phyloP scores from a whole-genome alignment of 2,113 vertebrate genomes.

The Cephalopholis sonnerati region DNA sequence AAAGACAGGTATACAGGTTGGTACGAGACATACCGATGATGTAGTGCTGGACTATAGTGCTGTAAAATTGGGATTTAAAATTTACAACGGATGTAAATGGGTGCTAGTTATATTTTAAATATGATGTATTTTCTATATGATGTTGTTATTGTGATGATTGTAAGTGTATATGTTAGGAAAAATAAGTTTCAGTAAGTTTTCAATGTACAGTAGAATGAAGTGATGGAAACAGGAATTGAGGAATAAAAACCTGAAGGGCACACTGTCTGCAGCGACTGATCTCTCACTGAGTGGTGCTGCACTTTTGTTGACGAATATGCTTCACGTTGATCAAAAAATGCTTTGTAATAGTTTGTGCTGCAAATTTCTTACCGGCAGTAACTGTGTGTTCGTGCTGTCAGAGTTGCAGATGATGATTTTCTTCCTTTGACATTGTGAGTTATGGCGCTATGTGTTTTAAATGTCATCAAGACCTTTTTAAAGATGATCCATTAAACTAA shows the following conservation, averaged over 20 bases:
- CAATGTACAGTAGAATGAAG: background rate
- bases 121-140: background rate
- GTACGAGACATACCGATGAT: background rate
- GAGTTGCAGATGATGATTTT: constrained; percentile 8
- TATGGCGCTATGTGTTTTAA: constrained; percentile 25
- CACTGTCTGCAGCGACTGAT: background rate
- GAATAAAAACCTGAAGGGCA: background rate
- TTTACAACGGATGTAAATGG: background rate
- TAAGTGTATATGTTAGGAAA: background rate
- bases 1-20: background rate
- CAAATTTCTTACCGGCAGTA: background rate
- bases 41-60: background rate
- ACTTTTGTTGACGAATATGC: background rate
- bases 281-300: background rate
- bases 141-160: too few species aligned
- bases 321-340: background rate
- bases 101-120: background rate
- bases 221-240: background rate
- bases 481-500: constrained; percentile 36
- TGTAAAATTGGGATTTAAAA: background rate
- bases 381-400: constrained; percentile 12
- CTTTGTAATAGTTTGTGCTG: background rate
- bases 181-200: too few species aligned
- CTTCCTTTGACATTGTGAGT: constrained; percentile 33
- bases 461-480: constrained; percentile 43